Conservation (phyloP, 2,888 invertebrate genomes). For the Diplazon laetatorius region DNA sequence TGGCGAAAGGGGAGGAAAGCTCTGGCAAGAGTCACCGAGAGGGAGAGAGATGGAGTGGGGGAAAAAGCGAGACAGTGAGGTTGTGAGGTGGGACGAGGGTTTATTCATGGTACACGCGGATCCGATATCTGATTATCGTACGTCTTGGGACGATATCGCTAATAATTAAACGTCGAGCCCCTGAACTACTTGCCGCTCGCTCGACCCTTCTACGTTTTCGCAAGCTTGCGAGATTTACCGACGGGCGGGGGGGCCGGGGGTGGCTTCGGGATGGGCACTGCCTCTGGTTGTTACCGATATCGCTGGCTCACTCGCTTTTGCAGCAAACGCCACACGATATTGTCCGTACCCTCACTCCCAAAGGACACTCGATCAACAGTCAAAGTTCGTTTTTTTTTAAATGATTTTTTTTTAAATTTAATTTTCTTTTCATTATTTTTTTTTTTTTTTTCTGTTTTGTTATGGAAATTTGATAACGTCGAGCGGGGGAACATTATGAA, state of each 20-base stretch:
- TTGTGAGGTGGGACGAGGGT: constrained; percentile 22
- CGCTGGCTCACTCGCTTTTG: constrained; percentile 14
- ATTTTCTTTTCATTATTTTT: too few species aligned
- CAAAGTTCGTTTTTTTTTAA: background rate
- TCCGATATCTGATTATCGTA: constrained; percentile 81
- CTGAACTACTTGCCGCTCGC: constrained; percentile 48
- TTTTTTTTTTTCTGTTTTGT: too few species aligned
- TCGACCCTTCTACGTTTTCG: constrained; percentile 57
- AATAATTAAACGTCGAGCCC: constrained; percentile 78
- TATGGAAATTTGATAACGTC: too few species aligned
- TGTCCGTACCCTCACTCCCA: background rate
- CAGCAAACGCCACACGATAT: constrained; percentile 17
- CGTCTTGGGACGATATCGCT: constrained; percentile 77
- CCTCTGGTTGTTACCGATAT: constrained; percentile 16
- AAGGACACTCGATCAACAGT: constrained; percentile 1
- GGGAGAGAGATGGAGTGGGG: constrained; percentile 48
- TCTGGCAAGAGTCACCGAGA: constrained; percentile 2
- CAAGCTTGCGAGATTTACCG: constrained; percentile 62
- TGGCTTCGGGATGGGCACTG: constrained; percentile 7
- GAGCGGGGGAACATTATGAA: too few species aligned
- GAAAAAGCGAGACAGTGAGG: constrained; percentile 38
- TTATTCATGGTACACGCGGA: constrained; percentile 73
- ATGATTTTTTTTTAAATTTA: too few species aligned
- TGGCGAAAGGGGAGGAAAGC: background rate
- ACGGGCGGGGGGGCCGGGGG: too few species aligned